Evolutionary conservation across 2,888 invertebrate species (phyloP), one percentile per base, ranked within the genome.

Genomic region (Coenonympha arcania): DNA sequence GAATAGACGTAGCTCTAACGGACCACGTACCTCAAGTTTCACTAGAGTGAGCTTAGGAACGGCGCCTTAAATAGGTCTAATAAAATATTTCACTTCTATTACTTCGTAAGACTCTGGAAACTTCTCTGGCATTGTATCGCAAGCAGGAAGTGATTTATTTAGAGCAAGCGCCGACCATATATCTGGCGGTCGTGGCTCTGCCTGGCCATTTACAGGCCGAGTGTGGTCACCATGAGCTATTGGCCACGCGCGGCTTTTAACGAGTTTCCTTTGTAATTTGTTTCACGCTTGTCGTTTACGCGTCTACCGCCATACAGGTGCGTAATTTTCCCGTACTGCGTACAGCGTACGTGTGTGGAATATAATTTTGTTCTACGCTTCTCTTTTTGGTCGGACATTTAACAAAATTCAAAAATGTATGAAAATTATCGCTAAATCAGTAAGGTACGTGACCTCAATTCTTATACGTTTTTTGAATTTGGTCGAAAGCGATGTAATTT

Each of bases 121-220:
- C 36, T 42, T 52, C 52, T 48, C 48, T 40, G 55, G 56, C 65
- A 71, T 75, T 75, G 75, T 79, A 76, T 71, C 68, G 65, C 68
- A 68, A 73, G 73, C 68, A 80, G 82, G 82, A 83, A 83, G 81
- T 81, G 81, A 83, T 84, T 83, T 83, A 84, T 84, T 73, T 75
- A 70, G 73, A 77, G 73, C 78, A 72, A 63, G 67, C 69, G 63
- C 66, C 61, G 64, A 65, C 73, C 66, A 72, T 76, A 76, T 81
- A 80, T 80, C 80, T 75, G 64, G 56, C 65, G 75, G 78, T 84
- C 83, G 83, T 84, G 83, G 75, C 67, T 67, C 61, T 65, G 59
- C 61, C 61, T 67, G 71, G 66, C 71, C 73, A 61, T 71, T 73
- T 73, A 69, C 66, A 69, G 71, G 63, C 64, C 63, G 73, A 68